A percentile compares a stretch with the other conserved stretches of the same genome.
phyloP scores from a whole-genome alignment of 2,888 invertebrate genomes.

The Cyclophora punctaria region DNA sequence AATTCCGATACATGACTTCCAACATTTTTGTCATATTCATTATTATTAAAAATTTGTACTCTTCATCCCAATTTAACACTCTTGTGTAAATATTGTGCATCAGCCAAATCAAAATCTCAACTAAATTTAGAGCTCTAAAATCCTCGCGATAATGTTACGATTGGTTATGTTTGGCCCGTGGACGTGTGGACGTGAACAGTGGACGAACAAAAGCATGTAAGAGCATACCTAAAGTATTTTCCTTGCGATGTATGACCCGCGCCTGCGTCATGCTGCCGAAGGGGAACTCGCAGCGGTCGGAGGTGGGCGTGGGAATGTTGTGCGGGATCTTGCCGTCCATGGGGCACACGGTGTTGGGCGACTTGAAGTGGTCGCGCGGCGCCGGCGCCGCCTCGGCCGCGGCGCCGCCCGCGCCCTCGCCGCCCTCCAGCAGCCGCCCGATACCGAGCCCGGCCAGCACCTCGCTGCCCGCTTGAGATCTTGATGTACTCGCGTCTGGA shows the following conservation, averaged over 20 bases:
- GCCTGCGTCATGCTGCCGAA: conserved; percentile 95
- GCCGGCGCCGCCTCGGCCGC: conserved; percentile 23
- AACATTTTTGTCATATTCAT: too few relatives aligned
- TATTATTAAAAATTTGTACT: too few relatives aligned
- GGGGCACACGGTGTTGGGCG: conserved; percentile 92
- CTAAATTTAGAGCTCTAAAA: too few relatives aligned
- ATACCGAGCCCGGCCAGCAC: conserved; percentile 55
- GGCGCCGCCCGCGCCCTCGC: conserved; percentile 35
- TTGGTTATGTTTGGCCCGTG: too few relatives aligned
- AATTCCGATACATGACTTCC: too few relatives aligned
- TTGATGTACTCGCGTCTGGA: conserved; percentile 53
- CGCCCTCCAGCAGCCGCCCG: conserved; percentile 48
- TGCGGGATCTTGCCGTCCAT: conserved; percentile 82
- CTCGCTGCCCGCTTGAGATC: conserved; percentile 40
- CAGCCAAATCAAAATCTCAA: too few relatives aligned
- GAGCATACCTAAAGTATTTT: conserved; percentile 67
- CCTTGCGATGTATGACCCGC: conserved; percentile 87
- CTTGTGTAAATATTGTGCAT: too few relatives aligned
- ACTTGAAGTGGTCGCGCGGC: conserved; percentile 77
- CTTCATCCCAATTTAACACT: too few relatives aligned
- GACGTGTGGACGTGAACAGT: too few relatives aligned
- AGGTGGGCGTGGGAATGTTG: conserved; percentile 68
- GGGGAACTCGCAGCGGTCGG: conserved; percentile 82
- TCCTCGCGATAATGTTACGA: too few relatives aligned
- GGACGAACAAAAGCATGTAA: too few relatives aligned